Conservation (phyloP, 2,888 invertebrate species). For the Ormyrus labotus region DNA sequence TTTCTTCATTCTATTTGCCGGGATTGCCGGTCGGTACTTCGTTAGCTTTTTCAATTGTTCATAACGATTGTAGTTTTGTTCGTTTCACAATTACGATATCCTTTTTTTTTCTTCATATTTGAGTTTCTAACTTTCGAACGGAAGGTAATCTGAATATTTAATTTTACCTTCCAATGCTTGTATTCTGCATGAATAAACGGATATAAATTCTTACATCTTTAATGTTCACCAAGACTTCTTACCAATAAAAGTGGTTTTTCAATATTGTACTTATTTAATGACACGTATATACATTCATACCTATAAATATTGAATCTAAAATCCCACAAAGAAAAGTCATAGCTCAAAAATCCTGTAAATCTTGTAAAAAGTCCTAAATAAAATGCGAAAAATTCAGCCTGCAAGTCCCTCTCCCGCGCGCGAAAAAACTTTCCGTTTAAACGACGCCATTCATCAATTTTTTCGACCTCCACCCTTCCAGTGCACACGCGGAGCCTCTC, state of each 20-base stretch:
- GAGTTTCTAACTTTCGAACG: not conserved
- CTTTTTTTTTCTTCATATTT: not conserved
- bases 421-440: not conserved
- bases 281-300: too few relatives aligned
- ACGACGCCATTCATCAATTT: constrained; percentile 19
- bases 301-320: too few relatives aligned
- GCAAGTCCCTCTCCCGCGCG: not conserved
- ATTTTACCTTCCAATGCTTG: too few relatives aligned
- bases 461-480: constrained; percentile 6
- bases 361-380: too few relatives aligned
- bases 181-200: too few relatives aligned
- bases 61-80: not conserved
- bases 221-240: too few relatives aligned
- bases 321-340: too few relatives aligned
- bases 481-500: not conserved
- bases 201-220: too few relatives aligned
- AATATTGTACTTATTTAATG: too few relatives aligned
- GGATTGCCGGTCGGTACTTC: constrained; percentile 9
- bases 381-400: too few relatives aligned
- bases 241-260: not conserved
- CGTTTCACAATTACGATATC: not conserved
- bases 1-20: constrained; percentile 45
- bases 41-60: constrained; percentile 13
- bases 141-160: not conserved
- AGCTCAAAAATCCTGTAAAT: too few relatives aligned